These are phyloP conservation scores for Tyria jacobaeae DNA, from an alignment of 2,888 invertebrate genomes.

Conservation along the genomic window DNA sequence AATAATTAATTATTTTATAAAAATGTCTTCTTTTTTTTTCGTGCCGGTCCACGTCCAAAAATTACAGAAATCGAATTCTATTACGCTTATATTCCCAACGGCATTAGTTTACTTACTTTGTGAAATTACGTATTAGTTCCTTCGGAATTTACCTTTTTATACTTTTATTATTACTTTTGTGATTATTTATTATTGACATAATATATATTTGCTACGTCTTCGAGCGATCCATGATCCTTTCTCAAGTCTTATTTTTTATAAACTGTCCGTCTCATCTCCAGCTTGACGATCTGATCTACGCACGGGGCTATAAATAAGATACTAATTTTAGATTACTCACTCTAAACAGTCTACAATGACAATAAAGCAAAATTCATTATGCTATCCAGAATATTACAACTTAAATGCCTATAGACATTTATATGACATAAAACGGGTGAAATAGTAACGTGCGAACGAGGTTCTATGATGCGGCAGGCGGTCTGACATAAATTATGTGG, in stretches of 20 bases:
- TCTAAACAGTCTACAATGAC: constrained; percentile 39
- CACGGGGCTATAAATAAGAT: constrained; percentile 55
- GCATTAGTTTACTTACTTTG: no score
- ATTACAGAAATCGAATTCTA: no score
- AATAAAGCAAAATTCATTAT: constrained; percentile 27
- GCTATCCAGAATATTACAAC: constrained; percentile 23
- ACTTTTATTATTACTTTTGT: not conserved
- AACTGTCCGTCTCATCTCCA: constrained; percentile 40
- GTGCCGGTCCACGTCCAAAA: no score
- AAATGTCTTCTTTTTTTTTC: no score
- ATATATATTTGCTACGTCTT: constrained; percentile 25
- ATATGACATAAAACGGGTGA: constrained; percentile 20
- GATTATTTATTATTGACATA: constrained; percentile 14
- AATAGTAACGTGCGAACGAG: not conserved
- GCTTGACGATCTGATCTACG: constrained; percentile 49
- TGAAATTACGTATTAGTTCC: no score
- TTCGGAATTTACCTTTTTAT: no score
- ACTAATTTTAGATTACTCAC: constrained; percentile 62
- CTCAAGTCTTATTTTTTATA: constrained; percentile 43
- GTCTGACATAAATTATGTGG: not conserved
- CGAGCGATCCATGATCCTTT: constrained; percentile 28
- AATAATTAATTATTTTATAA: no score
- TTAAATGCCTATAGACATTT: constrained; percentile 11
- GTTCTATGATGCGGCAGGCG: no score
- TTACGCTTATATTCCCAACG: no score